Evolutionary conservation across 2,113 vertebrate species (phyloP).

Genomic region (Rallus limicola): DNA sequence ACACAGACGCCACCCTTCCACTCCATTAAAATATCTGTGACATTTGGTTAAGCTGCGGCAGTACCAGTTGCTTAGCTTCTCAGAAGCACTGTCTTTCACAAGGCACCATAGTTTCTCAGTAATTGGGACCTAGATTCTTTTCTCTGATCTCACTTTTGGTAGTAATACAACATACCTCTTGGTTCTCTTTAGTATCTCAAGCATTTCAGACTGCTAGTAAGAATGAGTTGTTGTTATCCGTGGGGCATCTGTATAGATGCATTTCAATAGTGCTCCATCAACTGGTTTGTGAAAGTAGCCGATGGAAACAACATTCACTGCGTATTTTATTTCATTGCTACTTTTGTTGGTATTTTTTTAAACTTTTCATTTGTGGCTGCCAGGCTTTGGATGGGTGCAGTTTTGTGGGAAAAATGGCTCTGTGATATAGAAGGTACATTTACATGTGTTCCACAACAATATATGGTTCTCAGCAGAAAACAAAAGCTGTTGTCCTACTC

Average conservation of each 20-base stretch:
- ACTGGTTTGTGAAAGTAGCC: background rate
- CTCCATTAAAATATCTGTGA: background rate
- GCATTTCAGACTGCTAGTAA: background rate
- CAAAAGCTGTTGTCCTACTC: slow-evolving; percentile 49
- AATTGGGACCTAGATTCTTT: background rate
- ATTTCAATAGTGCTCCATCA: background rate
- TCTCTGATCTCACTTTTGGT: background rate
- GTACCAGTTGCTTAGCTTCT: background rate
- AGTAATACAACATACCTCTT: background rate
- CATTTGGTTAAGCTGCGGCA: background rate
- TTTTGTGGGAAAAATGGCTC: background rate
- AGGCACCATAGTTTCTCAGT: background rate
- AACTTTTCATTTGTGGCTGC: background rate
- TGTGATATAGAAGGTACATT: background rate
- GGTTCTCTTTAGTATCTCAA: background rate
- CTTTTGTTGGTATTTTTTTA: background rate
- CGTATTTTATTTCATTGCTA: background rate
- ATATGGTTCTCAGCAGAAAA: slow-evolving; percentile 6
- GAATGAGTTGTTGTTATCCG: background rate
- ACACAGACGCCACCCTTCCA: background rate
- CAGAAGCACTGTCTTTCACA: background rate
- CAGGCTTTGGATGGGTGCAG: background rate
- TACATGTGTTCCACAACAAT: slow-evolving; percentile 34
- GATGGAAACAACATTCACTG: background rate
- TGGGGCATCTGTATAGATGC: background rate